Conservation (phyloP, 2,797 vertebrate species). For the Hippopotamyrus pictus region DNA sequence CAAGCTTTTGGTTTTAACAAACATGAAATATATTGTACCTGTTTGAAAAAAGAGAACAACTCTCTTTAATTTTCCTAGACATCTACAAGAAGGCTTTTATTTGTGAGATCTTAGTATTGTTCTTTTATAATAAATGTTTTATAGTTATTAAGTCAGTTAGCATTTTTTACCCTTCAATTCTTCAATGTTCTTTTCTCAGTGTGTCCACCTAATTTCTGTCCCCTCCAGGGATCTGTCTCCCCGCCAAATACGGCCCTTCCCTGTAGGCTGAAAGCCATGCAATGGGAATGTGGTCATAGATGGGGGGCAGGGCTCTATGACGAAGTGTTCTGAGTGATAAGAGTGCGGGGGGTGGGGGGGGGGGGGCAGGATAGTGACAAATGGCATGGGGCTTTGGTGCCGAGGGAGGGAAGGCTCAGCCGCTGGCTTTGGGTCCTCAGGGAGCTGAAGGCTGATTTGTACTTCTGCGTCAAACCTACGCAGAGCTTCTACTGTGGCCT, state of each 20-base stretch:
- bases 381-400: not conserved
- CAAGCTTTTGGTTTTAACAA: not conserved
- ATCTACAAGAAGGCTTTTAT: not conserved
- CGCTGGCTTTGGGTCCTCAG: not conserved
- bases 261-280: not conserved
- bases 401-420: not conserved
- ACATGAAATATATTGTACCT: not conserved
- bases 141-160: not conserved
- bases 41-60: not conserved
- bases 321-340: not conserved
- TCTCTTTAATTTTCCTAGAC: not conserved
- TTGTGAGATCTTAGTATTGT: not conserved
- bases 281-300: not conserved
- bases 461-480: not conserved
- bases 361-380: not conserved
- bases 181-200: not conserved
- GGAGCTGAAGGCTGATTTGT: not conserved
- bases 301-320: not conserved
- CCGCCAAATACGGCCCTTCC: not conserved
- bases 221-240: not conserved
- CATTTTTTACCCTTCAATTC: not conserved
- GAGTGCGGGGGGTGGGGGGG: conserved; percentile 5
- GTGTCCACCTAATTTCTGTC: not conserved
- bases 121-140: not conserved
- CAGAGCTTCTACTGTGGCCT: not conserved